phyloP scores from a whole-genome alignment of 2,797 vertebrate species.

The Arnoldichthys spilopterus region DNA sequence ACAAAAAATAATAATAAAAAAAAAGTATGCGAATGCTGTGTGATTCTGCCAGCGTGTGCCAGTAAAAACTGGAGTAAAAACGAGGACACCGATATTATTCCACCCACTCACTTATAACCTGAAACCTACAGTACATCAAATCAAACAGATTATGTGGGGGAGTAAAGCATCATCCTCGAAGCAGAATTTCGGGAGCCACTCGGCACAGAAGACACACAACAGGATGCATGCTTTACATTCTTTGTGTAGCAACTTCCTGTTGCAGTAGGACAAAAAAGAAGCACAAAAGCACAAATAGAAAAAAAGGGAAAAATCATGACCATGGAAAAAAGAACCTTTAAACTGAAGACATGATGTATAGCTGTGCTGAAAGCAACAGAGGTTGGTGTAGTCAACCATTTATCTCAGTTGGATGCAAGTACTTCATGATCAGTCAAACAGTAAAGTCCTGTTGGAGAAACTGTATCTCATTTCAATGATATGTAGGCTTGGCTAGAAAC shows the following conservation, averaged over 20 bases:
- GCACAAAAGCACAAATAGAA: too few species aligned
- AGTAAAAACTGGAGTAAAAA: slow-evolving; percentile 49
- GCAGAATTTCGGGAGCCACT: slow-evolving; percentile 50
- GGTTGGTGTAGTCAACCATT: background rate
- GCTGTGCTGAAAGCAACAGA: background rate
- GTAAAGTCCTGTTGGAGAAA: background rate
- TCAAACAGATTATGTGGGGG: slow-evolving; percentile 57
- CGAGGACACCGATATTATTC: slow-evolving; percentile 53
- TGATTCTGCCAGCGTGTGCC: slow-evolving; percentile 46
- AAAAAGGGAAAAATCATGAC: background rate
- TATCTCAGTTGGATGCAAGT: background rate
- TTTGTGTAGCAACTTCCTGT: slow-evolving; percentile 17
- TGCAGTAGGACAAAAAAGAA: background rate
- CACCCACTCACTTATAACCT: slow-evolving; percentile 59
- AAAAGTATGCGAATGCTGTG: background rate
- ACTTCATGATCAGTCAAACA: background rate
- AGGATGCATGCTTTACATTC: slow-evolving; percentile 23
- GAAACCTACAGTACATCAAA: slow-evolving; percentile 56
- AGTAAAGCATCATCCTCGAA: slow-evolving; percentile 48
- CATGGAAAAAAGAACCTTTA: background rate
- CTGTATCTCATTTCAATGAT: too few species aligned
- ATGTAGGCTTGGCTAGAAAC: too few species aligned
- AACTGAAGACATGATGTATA: background rate
- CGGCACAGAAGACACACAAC: slow-evolving; percentile 29
- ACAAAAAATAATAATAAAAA: slow-evolving; percentile 18